Base-by-base conservation (phyloP, 2,113 vertebrate genomes). In the Eretmodus cyanostictus region DNA sequence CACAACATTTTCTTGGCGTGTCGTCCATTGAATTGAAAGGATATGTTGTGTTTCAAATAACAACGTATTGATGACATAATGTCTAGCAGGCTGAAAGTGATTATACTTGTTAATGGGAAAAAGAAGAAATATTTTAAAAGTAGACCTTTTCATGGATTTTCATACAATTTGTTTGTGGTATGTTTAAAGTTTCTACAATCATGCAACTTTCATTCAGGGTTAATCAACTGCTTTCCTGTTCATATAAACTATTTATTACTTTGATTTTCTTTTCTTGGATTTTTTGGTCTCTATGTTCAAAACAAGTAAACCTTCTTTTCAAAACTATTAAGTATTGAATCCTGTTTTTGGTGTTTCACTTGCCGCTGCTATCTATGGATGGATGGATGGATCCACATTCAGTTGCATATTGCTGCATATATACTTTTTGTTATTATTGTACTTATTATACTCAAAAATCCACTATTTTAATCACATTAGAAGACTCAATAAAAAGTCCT, bases 351-450 rank as follows among this genome's bases (percentile, higher is more conserved):
- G 63, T 40, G 34, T 40, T 68, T 68, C 0, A 22, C 34, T 68
- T 68, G 63, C 11, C 0, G 0, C 34, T 1, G 34, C 19, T 38
- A 22, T 68, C 3, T 19, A 80, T 5, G 7, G 11, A 36, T 2
- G 8, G 19, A 14, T 22, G 6, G 36, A 24, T 38, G 16, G 14
- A 81, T 27, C 54, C 51, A 22, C 31, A 2, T 38, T 80, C 2
- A 24, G 19, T 36, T 80, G 29, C 13, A 66, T 63, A 36, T 63
- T 63, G 31, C 61, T 66, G 31, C 31, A 36, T 66, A 66, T 34
- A 12, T 12, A 38, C 31, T 66, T 66, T 36, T 66, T 36, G 17
- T 36, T 66, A n/a, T 66, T n/a, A 66, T 66, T 38, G 10, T n/a
- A 36, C 10, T 63, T 66, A 7, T n/a, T 63, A 66, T 66, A 66